Percentiles rank a stretch among this genome's conserved stretches.
These are phyloP conservation scores for Geococcyx californianus DNA, from an alignment of 2,113 vertebrate species.

Conservation along the genomic window DNA sequence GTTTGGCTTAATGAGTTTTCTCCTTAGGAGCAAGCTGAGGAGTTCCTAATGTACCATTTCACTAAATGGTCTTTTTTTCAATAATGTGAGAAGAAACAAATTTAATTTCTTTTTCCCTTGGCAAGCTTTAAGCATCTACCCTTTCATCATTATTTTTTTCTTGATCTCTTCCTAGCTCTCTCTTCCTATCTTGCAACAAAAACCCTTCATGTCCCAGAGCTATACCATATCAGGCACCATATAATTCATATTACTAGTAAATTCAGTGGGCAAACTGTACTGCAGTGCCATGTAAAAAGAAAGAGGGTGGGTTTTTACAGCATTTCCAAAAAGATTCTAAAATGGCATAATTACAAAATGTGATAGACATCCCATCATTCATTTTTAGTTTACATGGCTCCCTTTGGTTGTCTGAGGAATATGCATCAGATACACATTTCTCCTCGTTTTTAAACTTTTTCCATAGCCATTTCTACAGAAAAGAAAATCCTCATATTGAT, in stretches of 20 bases:
- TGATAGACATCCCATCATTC: not conserved
- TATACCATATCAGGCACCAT: not conserved
- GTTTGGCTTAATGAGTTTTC: not conserved
- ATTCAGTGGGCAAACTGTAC: not conserved
- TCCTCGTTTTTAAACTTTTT: not conserved
- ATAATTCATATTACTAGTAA: not conserved
- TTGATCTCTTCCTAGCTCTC: not conserved
- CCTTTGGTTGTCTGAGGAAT: not conserved
- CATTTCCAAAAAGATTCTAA: not conserved
- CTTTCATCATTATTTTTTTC: not conserved
- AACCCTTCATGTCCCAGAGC: not conserved
- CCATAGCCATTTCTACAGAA: not conserved
- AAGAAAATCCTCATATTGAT: not conserved
- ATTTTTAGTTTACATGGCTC: not conserved
- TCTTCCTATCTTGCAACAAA: fast-evolving
- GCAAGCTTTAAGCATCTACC: not conserved
- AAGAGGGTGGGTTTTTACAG: not conserved
- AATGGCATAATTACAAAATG: not conserved
- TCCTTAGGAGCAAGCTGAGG: not conserved
- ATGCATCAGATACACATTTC: not conserved
- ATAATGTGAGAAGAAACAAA: not conserved
- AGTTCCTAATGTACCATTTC: not conserved
- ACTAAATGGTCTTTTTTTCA: not conserved
- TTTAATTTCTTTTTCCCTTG: not conserved
- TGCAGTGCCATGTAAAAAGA: not conserved